Base-by-base conservation (phyloP, 2,888 invertebrate species). In the Tiphia femorata region DNA sequence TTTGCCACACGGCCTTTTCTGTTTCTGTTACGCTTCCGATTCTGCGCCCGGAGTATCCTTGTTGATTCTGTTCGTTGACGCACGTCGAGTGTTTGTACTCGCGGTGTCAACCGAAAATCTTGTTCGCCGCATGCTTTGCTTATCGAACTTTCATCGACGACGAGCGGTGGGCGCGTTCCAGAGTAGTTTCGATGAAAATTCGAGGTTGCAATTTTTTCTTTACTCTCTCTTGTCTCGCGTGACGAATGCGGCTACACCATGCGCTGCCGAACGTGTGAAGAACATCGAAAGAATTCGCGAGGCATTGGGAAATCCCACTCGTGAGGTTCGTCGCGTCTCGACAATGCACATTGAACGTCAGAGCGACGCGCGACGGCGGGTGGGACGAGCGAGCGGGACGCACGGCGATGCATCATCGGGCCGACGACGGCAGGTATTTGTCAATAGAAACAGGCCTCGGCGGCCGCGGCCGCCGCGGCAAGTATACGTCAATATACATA, bases 401-500 rank as follows among this genome's bases (percentile, higher is more conserved):
- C 60, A 62, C 50, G 58, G 63, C 60, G 49, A 69, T 69, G 69
- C 68, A 66, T 70, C 70, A 69, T 71, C 66, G 71, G 59, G 51
- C 62, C 47, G 52, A 61, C 62, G 67, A 62, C 67, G 33, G 68
- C n/a, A n/a, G 64, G 67, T 73, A 72, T 73, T 76, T 75, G 77
- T 79, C 78, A 78, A 79, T 77, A 77, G 77, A 75, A 76, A 77
- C 76, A 74, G 69, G 64, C 69, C 67, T 68, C 71, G 67, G 67
- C 60, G n/a, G n/a, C n/a, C n/a, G 69, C 64, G 67, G 70, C 67
- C 64, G 74, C 67, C 67, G 73, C 66, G 69, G 65, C 72, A 74
- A 74, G 70, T 72, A 73, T 75, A 70, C 72, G 62, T 60, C 71
- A 64, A 67, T 74, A 72, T 75, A 76, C 72, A 76, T 74, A 71